These are phyloP conservation scores for Istiophorus platypterus DNA, from an alignment of 2,113 vertebrate genomes.

Conservation along the genomic window DNA sequence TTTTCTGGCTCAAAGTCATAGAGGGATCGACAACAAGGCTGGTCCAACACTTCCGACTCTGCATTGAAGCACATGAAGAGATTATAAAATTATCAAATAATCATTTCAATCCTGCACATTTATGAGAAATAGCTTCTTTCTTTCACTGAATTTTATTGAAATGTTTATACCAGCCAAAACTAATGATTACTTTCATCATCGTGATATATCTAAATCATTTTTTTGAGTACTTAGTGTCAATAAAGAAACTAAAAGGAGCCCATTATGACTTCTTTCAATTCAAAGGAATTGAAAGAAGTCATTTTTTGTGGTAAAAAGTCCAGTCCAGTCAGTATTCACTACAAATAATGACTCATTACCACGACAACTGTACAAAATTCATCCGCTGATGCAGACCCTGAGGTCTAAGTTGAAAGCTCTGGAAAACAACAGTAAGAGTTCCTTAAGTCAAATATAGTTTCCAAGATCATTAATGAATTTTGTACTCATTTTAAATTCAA, in stretches of 20 bases:
- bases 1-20: conserved; percentile 97
- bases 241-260: background rate
- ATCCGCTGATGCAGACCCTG: background rate
- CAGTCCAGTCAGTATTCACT: background rate
- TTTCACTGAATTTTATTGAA: background rate
- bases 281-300: too few species aligned
- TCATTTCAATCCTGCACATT: too few species aligned
- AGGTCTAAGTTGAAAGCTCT: background rate
- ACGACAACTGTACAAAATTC: background rate
- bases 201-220: background rate
- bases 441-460: too few species aligned
- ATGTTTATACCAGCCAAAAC: background rate
- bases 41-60: conserved; percentile 89
- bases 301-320: background rate
- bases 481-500: too few species aligned
- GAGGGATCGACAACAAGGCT: conserved; percentile 94
- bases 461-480: too few species aligned
- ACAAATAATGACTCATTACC: background rate
- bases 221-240: background rate
- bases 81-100: background rate
- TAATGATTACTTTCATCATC: background rate
- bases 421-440: background rate
- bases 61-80: conserved; percentile 29
- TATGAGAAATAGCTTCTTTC: background rate
- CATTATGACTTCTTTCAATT: background rate